Conservation (phyloP, 2,888 invertebrate species). For the Scaeva pyrastri region DNA sequence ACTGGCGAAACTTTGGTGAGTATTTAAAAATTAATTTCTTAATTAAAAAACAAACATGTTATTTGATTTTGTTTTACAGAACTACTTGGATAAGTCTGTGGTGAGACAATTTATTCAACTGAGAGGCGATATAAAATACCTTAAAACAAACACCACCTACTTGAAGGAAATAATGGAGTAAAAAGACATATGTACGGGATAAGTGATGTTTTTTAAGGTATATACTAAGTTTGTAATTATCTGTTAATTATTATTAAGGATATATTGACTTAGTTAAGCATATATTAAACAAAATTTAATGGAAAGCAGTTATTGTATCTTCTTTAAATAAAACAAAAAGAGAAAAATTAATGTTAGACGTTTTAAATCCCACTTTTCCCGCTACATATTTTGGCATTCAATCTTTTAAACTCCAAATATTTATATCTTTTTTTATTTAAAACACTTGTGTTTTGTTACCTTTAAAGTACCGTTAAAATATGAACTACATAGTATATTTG, state of each 20-base stretch:
- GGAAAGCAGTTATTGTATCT: not conserved
- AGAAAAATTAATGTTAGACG: too few relatives aligned
- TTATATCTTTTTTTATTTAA: too few relatives aligned
- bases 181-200: not conserved
- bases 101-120: conserved; percentile 97
- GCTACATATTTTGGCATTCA: too few relatives aligned
- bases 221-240: not conserved
- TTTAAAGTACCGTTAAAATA: too few relatives aligned
- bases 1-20: conserved; percentile 96
- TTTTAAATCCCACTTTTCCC: too few relatives aligned
- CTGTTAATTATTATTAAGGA: not conserved
- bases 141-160: conserved; percentile 88
- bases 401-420: too few relatives aligned
- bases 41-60: not conserved
- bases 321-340: not conserved
- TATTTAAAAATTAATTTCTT: conserved; percentile 53
- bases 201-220: not conserved
- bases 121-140: conserved; percentile 95
- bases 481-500: too few relatives aligned
- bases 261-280: conserved; percentile 2
- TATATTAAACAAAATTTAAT: conserved; percentile 5
- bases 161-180: conserved; percentile 86
- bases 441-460: too few relatives aligned
- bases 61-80: conserved; percentile 86
- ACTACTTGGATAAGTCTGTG: conserved; percentile 94